A percentile compares a stretch with the other conserved stretches of the same genome.
Evolutionary conservation across 1,140 invertebrate species (phyloP).

Genomic region (Manduca sexta): DNA sequence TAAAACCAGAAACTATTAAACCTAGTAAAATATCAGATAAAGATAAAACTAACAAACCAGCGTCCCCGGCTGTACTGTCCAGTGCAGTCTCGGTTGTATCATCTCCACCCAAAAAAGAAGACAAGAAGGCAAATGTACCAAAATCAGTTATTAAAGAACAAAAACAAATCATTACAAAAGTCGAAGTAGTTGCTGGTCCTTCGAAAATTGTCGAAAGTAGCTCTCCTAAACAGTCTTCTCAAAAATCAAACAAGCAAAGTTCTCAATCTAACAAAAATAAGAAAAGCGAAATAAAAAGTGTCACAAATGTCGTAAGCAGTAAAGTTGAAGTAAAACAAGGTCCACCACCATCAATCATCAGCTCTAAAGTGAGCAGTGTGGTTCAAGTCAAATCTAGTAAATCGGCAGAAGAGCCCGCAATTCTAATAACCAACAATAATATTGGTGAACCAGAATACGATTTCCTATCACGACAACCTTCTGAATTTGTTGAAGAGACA

Average conservation of each 20-base stretch:
- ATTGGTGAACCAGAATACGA: constrained; percentile 87
- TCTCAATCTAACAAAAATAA: constrained; percentile 35
- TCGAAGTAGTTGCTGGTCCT: constrained; percentile 72
- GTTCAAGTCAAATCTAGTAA: constrained; percentile 70
- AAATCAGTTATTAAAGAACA: constrained; percentile 62
- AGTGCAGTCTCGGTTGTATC: constrained; percentile 69
- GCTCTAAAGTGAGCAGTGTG: constrained; percentile 63
- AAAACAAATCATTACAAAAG: constrained; percentile 73
- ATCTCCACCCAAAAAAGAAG: constrained; percentile 63
- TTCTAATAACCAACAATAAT: constrained; percentile 78
- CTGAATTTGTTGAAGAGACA: constrained; percentile 85
- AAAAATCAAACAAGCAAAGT: constrained; percentile 45
- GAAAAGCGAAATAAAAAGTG: constrained; percentile 50
- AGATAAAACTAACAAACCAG: constrained; percentile 57
- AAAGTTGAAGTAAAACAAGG: constrained; percentile 74
- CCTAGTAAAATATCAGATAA: constrained; percentile 73
- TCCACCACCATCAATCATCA: constrained; percentile 35
- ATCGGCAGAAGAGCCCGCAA: constrained; percentile 63
- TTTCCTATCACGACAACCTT: constrained; percentile 85
- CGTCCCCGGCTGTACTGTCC: constrained; percentile 41
- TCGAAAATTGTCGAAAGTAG: constrained; percentile 65
- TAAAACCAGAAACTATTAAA: constrained; percentile 71
- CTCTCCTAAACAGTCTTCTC: constrained; percentile 30
- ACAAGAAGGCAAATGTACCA: constrained; percentile 51
- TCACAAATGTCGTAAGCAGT: constrained; percentile 51